Evolutionary conservation across 2,888 invertebrate genomes (phyloP), one percentile per base, ranked within the genome.

Genomic region (Omphaloscelis lunosa): DNA sequence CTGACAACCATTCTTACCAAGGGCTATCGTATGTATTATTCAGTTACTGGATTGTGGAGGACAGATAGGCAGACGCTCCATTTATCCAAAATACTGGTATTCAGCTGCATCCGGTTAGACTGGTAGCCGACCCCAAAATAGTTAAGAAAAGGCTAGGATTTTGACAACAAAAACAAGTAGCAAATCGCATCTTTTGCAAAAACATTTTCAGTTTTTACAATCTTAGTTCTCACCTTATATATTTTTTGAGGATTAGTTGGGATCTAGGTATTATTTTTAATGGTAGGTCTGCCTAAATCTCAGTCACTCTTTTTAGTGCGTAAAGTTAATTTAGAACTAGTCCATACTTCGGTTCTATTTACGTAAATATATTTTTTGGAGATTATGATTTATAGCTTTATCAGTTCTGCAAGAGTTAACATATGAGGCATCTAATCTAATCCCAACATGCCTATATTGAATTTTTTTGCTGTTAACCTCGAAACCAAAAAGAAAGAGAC

Each of bases 401-500:
- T 82, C 86, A 77, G 78, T 79, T 75, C 70, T 56, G 75, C 75
- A 63, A 77, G 53, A 61, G 58, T 75, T 63, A 77, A 17, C 75
- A 83, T 73, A 68, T 65, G 66, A 70, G 72, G 12, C 73, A 41
- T 66, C 74, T 71, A 70, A 87, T 87, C 83, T 78, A 63, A 67
- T 41, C 45, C 39, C n/a, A 71, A 62, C 66, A 41, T 63, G 56
- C 17, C 45, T 6, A 15, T 56, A 77, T 73, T 67, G 63, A 80
- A 67, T 80, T 65, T 77, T 34, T 71, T 41, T 8, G 48, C 70
- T 29, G 70, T 51, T 85, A 62, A 75, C 79, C 77, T 79, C 72
- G 59, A 76, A 79, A 75, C 5, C 11, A 62, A 39, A 72, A 6
- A 45, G 15, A 70, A 67, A 23, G 23, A 66, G 59, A 77, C 58